Evolutionary conservation across 2,888 invertebrate genomes (phyloP), one percentile per base, ranked within the genome.

Genomic region (Acrobasis repandana): DNA sequence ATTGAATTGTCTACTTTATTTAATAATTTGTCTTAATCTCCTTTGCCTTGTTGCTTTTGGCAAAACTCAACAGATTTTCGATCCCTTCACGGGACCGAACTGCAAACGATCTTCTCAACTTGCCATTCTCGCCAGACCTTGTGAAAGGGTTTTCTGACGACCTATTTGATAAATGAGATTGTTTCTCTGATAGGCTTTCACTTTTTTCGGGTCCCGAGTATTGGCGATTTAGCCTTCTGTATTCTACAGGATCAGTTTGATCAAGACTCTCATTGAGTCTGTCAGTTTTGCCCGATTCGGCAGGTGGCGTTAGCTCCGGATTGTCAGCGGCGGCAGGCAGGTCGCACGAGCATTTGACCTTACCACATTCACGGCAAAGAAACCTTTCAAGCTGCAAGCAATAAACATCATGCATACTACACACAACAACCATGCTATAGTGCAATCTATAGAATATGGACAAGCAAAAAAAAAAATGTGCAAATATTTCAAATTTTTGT

Each of bases 371-470:
- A 87, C 93, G 93, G 93, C 95, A 95, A 93, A 95, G 94, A 94
- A 94, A 94, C 89, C 94, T 94, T 93, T 94, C 94, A 93, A 95
- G 94, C 95, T 95, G 94, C 80, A 94, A 94, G 93, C 93, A 94
- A 90, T 93, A 93, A 93, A 93, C 82, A 81, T 86, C 93, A 93
- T 93, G 92, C 93, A 86, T 73, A 87, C 92, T 91, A 91, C 88
- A 76, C 81, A 83, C 79, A 86, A 75, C 83, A 79, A 82, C 78
- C 89, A 88, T 89, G 90, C 90, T 67, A 54, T 57, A 60, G 46
- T 46, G 43, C 33, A 20, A 56, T 38, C 59, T 59, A 60, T 52
- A 15, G 15, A 15, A 36, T 38, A 16, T 43, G n/a, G 20, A 38
- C n/a, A 38, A 46, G 2, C 18, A 33, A 28, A 16, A 18, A 15